Evolutionary conservation across 2,797 vertebrate genomes (phyloP).

Genomic region (Lagodon rhomboides): DNA sequence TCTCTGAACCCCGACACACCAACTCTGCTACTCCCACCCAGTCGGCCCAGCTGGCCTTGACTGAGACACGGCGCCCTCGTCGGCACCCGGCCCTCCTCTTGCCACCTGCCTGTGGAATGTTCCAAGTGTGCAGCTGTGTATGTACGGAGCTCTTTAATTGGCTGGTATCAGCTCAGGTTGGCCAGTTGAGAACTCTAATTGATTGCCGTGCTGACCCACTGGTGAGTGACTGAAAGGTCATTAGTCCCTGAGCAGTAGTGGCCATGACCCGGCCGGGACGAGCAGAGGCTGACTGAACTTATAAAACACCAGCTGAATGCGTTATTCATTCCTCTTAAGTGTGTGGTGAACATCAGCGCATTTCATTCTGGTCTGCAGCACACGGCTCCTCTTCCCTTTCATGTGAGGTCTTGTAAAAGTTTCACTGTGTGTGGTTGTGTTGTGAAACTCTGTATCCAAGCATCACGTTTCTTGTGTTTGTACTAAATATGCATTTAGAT

Average conservation of each 20-base stretch:
- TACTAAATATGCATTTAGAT: constrained; percentile 5
- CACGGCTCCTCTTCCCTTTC: neutral
- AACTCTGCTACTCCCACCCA: neutral
- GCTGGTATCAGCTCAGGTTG: constrained; percentile 43
- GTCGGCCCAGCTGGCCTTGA: constrained; percentile 43
- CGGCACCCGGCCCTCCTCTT: constrained; percentile 27
- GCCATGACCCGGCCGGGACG: constrained; percentile 33
- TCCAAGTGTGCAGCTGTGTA: constrained; percentile 69
- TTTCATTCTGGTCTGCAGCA: neutral
- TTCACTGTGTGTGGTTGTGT: neutral
- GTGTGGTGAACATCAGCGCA: neutral
- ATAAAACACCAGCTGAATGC: neutral
- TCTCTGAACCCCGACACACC: constrained; percentile 17
- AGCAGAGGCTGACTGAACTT: constrained; percentile 13
- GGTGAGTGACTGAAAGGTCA: constrained; percentile 58
- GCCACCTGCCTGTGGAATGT: constrained; percentile 75
- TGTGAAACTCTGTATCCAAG: constrained; percentile 19
- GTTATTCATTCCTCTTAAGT: neutral
- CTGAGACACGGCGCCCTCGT: constrained; percentile 6
- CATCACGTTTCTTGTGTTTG: neutral
- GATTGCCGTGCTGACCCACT: constrained; percentile 51
- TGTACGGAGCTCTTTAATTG: constrained; percentile 61
- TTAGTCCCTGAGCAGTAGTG: constrained; percentile 52
- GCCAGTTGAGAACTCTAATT: constrained; percentile 62
- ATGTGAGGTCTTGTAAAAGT: constrained; percentile 13